Evolutionary conservation across 1,140 invertebrate species (phyloP).

Genomic region (Chironomus tepperi): DNA sequence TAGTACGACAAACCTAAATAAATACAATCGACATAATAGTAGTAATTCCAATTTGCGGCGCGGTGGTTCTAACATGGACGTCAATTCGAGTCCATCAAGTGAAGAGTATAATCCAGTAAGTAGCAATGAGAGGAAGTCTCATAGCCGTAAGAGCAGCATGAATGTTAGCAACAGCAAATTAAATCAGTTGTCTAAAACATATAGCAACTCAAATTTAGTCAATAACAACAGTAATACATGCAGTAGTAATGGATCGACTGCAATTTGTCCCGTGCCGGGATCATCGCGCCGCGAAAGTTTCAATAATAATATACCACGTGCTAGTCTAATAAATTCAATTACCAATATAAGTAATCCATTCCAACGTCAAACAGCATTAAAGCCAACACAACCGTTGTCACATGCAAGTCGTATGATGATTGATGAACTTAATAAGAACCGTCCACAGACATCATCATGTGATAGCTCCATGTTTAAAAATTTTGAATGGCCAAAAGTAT

Average conservation of each 20-base stretch:
- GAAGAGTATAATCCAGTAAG: slow-evolving; percentile 21
- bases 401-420: neutral
- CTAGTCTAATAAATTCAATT: slow-evolving; percentile 30
- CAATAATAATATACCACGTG: slow-evolving; percentile 39
- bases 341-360: neutral
- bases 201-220: slow-evolving; percentile 24
- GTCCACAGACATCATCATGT: slow-evolving; percentile 26
- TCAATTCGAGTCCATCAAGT: neutral
- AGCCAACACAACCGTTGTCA: neutral
- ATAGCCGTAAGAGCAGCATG: neutral
- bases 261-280: slow-evolving; percentile 27
- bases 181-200: slow-evolving; percentile 25
- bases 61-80: slow-evolving; percentile 20
- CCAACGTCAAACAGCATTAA: neutral
- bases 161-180: neutral
- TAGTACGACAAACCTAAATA: slow-evolving; percentile 25
- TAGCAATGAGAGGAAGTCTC: slow-evolving; percentile 25
- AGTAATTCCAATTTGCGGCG: neutral
- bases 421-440: slow-evolving; percentile 13
- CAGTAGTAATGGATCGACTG: too few species aligned
- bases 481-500: slow-evolving; percentile 26
- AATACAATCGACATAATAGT: slow-evolving; percentile 17
- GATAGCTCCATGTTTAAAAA: slow-evolving; percentile 24
- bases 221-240: too few species aligned
- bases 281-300: slow-evolving; percentile 34